Evolutionary conservation across 2,888 invertebrate genomes (phyloP).

Genomic region (Mythimna impura): DNA sequence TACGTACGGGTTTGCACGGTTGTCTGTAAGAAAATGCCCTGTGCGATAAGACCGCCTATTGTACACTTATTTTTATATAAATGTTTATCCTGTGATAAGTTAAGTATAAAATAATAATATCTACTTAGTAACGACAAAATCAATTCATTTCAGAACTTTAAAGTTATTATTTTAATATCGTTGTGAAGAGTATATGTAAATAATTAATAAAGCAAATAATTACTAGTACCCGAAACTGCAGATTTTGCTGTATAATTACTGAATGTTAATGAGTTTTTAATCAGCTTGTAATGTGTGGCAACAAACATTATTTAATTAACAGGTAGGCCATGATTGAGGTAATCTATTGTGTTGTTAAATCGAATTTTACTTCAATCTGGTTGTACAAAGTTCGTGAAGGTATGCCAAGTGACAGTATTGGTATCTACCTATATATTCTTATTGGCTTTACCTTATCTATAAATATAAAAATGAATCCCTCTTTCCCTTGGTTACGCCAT

Average conservation of each 20-base stretch:
- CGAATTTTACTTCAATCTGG: conserved; percentile 1
- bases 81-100: too few relatives aligned
- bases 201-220: conserved; percentile 8
- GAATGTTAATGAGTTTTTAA: conserved; percentile 56
- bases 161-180: neutral
- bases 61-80: too few relatives aligned
- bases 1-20: too few relatives aligned
- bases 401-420: neutral
- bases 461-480: too few relatives aligned
- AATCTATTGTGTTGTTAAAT: conserved; percentile 31
- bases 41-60: too few relatives aligned
- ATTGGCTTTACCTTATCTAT: too few relatives aligned
- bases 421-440: too few relatives aligned
- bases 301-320: conserved; percentile 43
- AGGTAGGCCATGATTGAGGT: conserved; percentile 12
- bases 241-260: conserved; percentile 46
- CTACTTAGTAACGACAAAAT: too few relatives aligned
- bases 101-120: too few relatives aligned
- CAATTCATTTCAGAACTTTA: neutral
- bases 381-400: neutral
- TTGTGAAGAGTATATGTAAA: neutral
- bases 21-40: too few relatives aligned
- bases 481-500: too few relatives aligned
- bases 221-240: conserved; percentile 15
- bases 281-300: conserved; percentile 37